These are phyloP conservation scores for Ichneumon xanthorius DNA, from an alignment of 2,888 invertebrate genomes.

Conservation along the genomic window DNA sequence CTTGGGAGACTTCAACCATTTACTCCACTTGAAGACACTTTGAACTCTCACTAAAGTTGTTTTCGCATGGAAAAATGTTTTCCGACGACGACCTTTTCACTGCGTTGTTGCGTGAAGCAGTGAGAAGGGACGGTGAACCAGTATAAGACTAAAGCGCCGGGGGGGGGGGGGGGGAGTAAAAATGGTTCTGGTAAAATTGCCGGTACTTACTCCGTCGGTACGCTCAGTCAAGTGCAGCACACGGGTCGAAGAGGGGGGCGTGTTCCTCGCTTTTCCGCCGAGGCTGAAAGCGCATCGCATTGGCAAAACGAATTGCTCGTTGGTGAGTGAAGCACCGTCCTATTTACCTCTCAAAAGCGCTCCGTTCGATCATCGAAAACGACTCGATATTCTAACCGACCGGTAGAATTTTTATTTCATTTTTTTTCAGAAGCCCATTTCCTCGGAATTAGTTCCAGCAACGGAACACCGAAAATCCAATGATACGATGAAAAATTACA, in stretches of 20 bases:
- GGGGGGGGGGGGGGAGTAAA: constrained; percentile 7
- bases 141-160: background rate
- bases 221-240: constrained; percentile 37
- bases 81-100: background rate
- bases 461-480: background rate
- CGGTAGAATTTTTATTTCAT: background rate
- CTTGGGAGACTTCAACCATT: too few species aligned
- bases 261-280: background rate
- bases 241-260: background rate
- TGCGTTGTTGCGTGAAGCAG: background rate
- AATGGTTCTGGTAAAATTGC: constrained; percentile 45
- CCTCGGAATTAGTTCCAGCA: background rate
- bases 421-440: constrained; percentile 8
- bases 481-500: background rate
- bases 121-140: background rate
- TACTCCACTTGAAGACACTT: too few species aligned
- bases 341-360: constrained; percentile 32
- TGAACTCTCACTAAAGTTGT: too few species aligned
- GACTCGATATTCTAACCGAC: constrained; percentile 29
- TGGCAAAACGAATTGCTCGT: constrained; percentile 54
- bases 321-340: constrained; percentile 54
- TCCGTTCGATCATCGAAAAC: constrained; percentile 43
- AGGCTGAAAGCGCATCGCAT: background rate
- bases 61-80: background rate
- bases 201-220: constrained; percentile 44